Evolutionary conservation across 2,113 vertebrate genomes (phyloP), one percentile per base, ranked within the genome.

Genomic region (Pungitius pungitius): DNA sequence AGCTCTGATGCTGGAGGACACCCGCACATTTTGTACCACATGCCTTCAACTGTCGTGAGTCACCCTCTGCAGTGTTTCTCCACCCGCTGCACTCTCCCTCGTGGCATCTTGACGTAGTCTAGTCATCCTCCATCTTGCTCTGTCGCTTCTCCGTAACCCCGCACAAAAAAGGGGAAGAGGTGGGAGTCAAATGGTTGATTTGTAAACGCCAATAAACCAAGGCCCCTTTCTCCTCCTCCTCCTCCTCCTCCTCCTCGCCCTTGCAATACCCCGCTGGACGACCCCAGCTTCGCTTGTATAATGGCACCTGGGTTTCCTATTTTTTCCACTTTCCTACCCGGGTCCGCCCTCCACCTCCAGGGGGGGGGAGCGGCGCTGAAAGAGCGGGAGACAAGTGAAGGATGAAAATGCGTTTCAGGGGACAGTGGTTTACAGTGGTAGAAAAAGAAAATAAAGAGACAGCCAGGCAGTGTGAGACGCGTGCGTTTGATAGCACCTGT

Each of bases 401-500:
- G 64, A 77, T 52, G 77, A n/a, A 56, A 73, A 43, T 51, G 57
- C 10, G 20, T 58, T 62, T 75, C 72, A 9, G 27, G 49, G 78
- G 73, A 73, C 40, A 22, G 43, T 76, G 75, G 60, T 77, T 78
- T 80, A 77, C 78, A 70, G 55, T 45, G 22, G 2, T 71, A 70
- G 52, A 61, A 75, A 70, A 62, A 65, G 58, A 80, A 90, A 84
- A 88, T 86, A 85, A 82, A 85, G 81, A 85, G 78, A 69, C 69
- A 71, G 75, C 65, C 63, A 12, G 30, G 80, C 51, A 81, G 69
- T 77, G 82, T 76, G 85, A 85, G 85, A 87, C 88, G 84, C 83
- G 77, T 84, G 84, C 73, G 63, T 90, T 85, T 91, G 87, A 90
- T 86, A 85, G 85, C 86, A 90, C 89, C 85, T 89, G 81, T 82